These are phyloP conservation scores for Heterodera filipjevi DNA, from an alignment of 2,888 invertebrate genomes.

Conservation along the genomic window DNA sequence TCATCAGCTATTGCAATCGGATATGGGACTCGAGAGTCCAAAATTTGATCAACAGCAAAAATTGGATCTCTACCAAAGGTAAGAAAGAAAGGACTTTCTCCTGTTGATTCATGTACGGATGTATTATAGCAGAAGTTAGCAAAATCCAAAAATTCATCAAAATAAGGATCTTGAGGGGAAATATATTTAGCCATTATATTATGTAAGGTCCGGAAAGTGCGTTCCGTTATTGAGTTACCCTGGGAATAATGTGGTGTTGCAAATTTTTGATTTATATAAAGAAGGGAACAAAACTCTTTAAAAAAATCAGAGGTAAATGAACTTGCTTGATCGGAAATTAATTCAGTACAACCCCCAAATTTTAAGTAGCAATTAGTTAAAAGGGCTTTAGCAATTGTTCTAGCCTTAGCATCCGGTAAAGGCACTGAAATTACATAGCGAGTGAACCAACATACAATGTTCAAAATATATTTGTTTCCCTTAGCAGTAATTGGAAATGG, in stretches of 20 bases:
- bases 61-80: conserved; percentile 36
- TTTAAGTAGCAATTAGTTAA: no score
- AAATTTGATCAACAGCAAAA: conserved; percentile 30
- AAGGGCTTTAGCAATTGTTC: no score
- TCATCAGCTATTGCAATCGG: neutral
- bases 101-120: conserved; percentile 32
- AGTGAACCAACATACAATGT: no score
- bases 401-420: no score
- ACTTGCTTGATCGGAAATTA: no score
- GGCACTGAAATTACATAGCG: no score
- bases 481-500: conserved; percentile 23
- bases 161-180: conserved; percentile 26
- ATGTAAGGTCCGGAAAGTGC: conserved; percentile 37
- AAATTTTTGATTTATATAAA: no score
- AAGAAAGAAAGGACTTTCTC: conserved; percentile 35
- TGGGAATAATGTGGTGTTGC: conserved; percentile 6
- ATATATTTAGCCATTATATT: conserved; percentile 30
- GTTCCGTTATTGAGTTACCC: conserved; percentile 45
- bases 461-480: conserved; percentile 30
- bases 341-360: no score
- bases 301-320: no score
- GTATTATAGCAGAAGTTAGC: conserved; percentile 37
- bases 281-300: no score
- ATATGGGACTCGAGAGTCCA: conserved; percentile 9
- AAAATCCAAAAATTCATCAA: conserved; percentile 23